Conservation (phyloP, 2,888 invertebrate genomes). For the Periphyllus acericola region DNA sequence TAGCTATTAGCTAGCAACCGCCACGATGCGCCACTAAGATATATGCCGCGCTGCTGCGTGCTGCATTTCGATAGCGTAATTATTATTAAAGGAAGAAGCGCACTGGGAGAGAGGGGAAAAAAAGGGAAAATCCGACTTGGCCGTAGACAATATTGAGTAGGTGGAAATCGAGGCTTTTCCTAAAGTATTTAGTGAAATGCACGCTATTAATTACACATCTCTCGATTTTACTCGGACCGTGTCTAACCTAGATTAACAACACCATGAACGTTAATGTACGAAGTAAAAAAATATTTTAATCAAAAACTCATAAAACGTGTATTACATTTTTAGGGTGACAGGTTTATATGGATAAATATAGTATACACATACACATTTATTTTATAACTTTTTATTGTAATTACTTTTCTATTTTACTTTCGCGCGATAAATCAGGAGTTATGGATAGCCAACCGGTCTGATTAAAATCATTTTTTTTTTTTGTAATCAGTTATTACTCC, state of each 20-base stretch:
- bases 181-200: conserved; percentile 31
- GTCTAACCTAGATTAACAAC: conserved; percentile 43
- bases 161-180: background rate
- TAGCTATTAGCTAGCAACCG: background rate
- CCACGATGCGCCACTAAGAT: background rate
- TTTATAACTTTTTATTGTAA: conserved; percentile 25
- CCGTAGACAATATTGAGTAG: background rate
- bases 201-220: conserved; percentile 25
- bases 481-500: background rate
- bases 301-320: conserved; percentile 21
- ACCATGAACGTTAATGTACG: conserved; percentile 20
- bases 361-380: background rate
- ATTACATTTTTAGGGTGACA: conserved; percentile 7
- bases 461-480: conserved; percentile 5
- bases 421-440: background rate
- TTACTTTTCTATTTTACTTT: conserved; percentile 41
- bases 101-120: background rate
- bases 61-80: background rate
- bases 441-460: conserved; percentile 9
- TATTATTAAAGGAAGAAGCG: background rate
- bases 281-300: background rate
- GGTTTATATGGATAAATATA: background rate
- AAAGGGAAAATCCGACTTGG: background rate
- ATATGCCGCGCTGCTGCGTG: background rate
- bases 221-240: conserved; percentile 10